Conservation (phyloP, 2,113 vertebrate genomes). For the Rhea americana region DNA sequence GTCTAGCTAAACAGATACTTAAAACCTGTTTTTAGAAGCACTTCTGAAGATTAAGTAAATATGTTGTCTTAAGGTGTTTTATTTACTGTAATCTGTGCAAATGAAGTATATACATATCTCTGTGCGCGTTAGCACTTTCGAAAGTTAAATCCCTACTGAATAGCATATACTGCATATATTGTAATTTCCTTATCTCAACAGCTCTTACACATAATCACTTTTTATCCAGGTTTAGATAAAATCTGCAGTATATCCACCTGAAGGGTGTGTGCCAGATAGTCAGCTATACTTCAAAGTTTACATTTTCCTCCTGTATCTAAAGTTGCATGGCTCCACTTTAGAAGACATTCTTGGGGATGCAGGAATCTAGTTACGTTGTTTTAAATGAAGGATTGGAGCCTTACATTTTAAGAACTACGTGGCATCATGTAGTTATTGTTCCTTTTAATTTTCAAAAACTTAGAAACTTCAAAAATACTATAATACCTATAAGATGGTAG, state of each 20-base stretch:
- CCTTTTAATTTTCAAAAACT: not conserved
- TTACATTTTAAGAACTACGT: not conserved
- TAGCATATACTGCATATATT: not conserved
- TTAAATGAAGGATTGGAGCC: not conserved
- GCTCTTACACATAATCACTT: not conserved
- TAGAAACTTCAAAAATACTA: not conserved
- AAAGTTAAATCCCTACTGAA: not conserved
- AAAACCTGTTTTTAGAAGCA: not conserved
- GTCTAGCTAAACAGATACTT: not conserved
- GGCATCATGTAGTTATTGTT: not conserved
- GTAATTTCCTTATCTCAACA: not conserved
- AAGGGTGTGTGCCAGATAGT: not conserved
- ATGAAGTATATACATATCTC: not conserved
- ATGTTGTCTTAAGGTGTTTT: not conserved
- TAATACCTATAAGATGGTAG: not conserved
- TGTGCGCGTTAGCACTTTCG: not conserved
- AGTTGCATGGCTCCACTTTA: not conserved
- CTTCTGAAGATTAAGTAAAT: not conserved
- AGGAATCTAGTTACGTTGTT: not conserved
- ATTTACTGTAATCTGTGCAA: not conserved
- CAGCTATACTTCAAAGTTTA: not conserved
- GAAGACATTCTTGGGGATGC: not conserved
- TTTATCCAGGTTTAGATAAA: not conserved
- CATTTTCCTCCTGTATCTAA: not conserved
- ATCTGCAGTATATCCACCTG: not conserved